These are phyloP conservation scores for Archilochus colubris DNA, from an alignment of 2,113 vertebrate genomes.

Conservation along the genomic window DNA sequence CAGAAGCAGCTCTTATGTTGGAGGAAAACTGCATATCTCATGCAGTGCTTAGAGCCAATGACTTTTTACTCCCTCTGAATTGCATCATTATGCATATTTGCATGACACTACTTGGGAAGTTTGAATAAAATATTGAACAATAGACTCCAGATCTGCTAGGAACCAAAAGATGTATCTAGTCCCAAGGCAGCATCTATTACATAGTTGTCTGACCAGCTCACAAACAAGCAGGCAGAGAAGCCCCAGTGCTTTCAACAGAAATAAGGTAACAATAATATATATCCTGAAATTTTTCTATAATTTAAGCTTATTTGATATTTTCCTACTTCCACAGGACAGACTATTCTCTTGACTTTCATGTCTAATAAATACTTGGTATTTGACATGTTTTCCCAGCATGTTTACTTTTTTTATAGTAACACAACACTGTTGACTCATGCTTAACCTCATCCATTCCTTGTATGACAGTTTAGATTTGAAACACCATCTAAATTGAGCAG, in stretches of 20 bases:
- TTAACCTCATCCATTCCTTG: conserved; percentile 17
- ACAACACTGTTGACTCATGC: not conserved
- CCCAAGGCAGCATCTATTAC: not conserved
- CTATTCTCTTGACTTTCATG: not conserved
- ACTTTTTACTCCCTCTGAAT: not conserved
- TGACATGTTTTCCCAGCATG: not conserved
- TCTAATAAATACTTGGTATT: conserved; percentile 22
- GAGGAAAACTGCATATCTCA: not conserved
- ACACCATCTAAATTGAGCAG: not conserved
- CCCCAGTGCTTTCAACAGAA: conserved; percentile 7
- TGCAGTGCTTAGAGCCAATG: not conserved
- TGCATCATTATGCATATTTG: not conserved
- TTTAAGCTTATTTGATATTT: conserved; percentile 21
- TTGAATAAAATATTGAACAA: conserved; percentile 28
- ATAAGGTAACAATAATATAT: not conserved
- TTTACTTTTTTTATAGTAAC: conserved; percentile 28
- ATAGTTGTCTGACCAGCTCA: not conserved
- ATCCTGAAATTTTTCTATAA: not conserved
- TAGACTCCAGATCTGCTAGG: not conserved
- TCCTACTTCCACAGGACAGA: not conserved
- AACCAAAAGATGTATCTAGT: not conserved
- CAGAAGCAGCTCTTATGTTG: not conserved
- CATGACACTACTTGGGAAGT: not conserved
- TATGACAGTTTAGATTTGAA: conserved; percentile 12
- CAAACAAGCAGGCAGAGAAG: conserved; percentile 11